These are phyloP conservation scores for Brachionus rotundiformis DNA, from an alignment of 1,140 invertebrate species.

Conservation along the genomic window DNA sequence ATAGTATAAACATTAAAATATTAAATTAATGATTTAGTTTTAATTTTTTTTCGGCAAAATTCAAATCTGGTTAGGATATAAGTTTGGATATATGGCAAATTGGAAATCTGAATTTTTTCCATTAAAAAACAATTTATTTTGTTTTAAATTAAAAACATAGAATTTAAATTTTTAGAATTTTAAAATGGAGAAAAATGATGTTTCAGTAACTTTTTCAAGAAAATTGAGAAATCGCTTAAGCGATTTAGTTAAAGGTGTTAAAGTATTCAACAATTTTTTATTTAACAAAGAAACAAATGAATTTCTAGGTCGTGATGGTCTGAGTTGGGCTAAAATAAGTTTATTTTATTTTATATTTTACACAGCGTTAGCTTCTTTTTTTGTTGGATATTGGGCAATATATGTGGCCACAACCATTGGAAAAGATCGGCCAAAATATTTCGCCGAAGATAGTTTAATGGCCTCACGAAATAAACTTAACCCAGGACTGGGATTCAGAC, in stretches of 20 bases:
- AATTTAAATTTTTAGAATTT: background rate
- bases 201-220: background rate
- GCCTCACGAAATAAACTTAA: background rate
- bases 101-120: background rate
- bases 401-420: background rate
- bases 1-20: background rate
- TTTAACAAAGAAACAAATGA: constrained; percentile 22
- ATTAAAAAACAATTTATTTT: background rate
- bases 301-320: constrained; percentile 33
- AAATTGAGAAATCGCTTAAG: background rate
- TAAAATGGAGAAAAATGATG: constrained; percentile 4
- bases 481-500: constrained; percentile 42
- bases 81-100: too few relatives aligned
- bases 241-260: background rate
- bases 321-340: constrained; percentile 16
- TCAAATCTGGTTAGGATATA: background rate
- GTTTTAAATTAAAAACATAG: background rate
- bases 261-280: constrained; percentile 4
- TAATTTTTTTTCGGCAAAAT: background rate
- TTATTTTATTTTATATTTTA: constrained; percentile 39
- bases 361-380: background rate
- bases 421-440: constrained; percentile 8
- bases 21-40: background rate
- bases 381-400: background rate
- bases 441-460: constrained; percentile 5